These are phyloP conservation scores for Hyperoplus immaculatus DNA, from an alignment of 2,797 vertebrate genomes.

Conservation along the genomic window DNA sequence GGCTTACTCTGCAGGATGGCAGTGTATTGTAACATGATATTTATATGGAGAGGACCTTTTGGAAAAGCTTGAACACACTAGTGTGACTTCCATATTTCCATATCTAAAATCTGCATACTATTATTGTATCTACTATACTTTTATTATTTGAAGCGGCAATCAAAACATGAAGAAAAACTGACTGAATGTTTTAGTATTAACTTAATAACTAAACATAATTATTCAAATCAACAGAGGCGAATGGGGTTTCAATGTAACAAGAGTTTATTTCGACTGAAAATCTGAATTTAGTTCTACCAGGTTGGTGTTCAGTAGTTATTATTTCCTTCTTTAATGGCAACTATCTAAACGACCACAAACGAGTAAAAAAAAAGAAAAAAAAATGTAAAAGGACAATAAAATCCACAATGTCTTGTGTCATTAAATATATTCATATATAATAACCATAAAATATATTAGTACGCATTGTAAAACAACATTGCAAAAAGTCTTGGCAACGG, in stretches of 20 bases:
- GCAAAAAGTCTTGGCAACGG: constrained; percentile 89
- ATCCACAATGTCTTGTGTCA: constrained; percentile 96
- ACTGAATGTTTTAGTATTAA: background rate
- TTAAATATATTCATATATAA: constrained; percentile 99
- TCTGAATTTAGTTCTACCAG: constrained; percentile 94
- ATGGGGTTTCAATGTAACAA: constrained; percentile 84
- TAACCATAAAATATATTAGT: constrained; percentile 99
- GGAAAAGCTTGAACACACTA: constrained; percentile 2
- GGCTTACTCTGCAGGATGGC: constrained; percentile 14
- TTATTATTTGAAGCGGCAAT: background rate
- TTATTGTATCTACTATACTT: constrained; percentile 1
- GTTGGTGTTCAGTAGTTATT: constrained; percentile 94
- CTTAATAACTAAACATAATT: background rate
- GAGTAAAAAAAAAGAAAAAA: constrained; percentile 71
- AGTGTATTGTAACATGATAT: constrained; percentile 50
- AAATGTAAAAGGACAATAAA: constrained; percentile 86
- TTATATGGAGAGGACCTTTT: constrained; percentile 23
- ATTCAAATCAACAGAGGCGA: constrained; percentile 46
- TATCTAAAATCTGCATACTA: background rate
- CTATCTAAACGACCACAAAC: constrained; percentile 88
- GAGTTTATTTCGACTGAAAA: constrained; percentile 95
- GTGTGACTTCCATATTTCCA: constrained; percentile 29
- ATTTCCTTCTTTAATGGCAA: constrained; percentile 90
- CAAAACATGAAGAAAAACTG: background rate
- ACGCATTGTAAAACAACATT: constrained; percentile 95